Percentiles rank a stretch among this genome's conserved stretches.
Evolutionary conservation across 2,113 vertebrate genomes (phyloP).

Genomic region (Toxostoma redivivum): DNA sequence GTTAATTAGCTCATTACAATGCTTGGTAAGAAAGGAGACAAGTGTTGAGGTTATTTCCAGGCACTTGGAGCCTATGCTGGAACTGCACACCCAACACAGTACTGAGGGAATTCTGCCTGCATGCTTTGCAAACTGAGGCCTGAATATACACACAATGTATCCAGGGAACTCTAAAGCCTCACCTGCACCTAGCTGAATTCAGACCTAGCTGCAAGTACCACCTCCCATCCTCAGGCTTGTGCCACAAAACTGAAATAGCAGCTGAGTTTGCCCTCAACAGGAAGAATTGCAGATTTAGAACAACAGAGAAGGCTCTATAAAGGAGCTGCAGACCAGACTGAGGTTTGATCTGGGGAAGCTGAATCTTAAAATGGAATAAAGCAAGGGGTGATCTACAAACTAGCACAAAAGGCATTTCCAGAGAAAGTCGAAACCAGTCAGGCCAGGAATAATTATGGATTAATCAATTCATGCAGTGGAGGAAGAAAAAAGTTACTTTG

Average conservation of each 20-base stretch:
- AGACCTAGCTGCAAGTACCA: not conserved
- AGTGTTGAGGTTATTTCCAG: not conserved
- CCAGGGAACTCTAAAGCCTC: not conserved
- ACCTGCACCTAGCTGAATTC: not conserved
- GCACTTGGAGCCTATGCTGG: not conserved
- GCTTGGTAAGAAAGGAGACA: not conserved
- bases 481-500: not conserved
- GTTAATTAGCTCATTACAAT: not conserved
- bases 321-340: not conserved
- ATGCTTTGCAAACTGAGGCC: not conserved
- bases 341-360: not conserved
- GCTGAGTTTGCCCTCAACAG: not conserved
- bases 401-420: not conserved
- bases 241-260: not conserved
- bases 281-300: not conserved
- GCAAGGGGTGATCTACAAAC: not conserved
- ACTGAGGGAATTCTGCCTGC: not conserved
- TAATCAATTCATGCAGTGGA: not conserved
- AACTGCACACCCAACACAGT: not conserved
- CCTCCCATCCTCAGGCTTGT: not conserved
- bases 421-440: not conserved
- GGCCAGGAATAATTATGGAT: not conserved
- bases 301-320: not conserved
- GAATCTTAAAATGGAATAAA: not conserved
- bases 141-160: fast-evolving